phyloP scores from a whole-genome alignment of 2,888 invertebrate species.

The Drosophila algonquin region DNA sequence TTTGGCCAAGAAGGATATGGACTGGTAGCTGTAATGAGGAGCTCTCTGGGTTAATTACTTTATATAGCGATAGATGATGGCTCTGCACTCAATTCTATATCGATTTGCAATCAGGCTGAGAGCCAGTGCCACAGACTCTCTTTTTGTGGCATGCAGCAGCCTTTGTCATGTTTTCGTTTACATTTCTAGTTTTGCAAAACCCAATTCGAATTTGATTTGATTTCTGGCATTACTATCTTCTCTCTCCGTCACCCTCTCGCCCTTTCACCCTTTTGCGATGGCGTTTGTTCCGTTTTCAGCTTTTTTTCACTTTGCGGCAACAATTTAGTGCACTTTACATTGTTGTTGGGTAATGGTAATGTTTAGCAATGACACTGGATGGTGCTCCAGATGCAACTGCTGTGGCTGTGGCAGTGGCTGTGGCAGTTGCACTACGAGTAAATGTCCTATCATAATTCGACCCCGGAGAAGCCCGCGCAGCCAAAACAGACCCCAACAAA shows the following conservation, averaged over 20 bases:
- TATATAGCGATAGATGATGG: slow-evolving; percentile 16
- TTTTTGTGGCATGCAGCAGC: slow-evolving; percentile 28
- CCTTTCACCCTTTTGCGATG: slow-evolving; percentile 23
- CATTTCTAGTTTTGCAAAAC: slow-evolving; percentile 58
- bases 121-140: slow-evolving; percentile 13
- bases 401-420: slow-evolving; percentile 20
- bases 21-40: slow-evolving; percentile 18
- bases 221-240: slow-evolving; percentile 50
- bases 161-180: slow-evolving; percentile 58
- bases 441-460: slow-evolving; percentile 52
- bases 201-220: slow-evolving; percentile 76
- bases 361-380: slow-evolving; percentile 35
- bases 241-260: neutral
- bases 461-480: slow-evolving; percentile 25
- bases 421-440: slow-evolving; percentile 15
- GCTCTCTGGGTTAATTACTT: slow-evolving; percentile 57
- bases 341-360: slow-evolving; percentile 57
- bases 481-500: slow-evolving; percentile 51
- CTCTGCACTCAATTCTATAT: slow-evolving; percentile 53
- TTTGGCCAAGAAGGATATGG: neutral
- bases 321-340: slow-evolving; percentile 69
- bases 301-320: slow-evolving; percentile 50
- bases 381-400: slow-evolving; percentile 20
- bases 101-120: slow-evolving; percentile 66
- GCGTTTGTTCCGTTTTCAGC: slow-evolving; percentile 34